Evolutionary conservation across 1,140 invertebrate genomes (phyloP).

Genomic region (Drosophila auraria): DNA sequence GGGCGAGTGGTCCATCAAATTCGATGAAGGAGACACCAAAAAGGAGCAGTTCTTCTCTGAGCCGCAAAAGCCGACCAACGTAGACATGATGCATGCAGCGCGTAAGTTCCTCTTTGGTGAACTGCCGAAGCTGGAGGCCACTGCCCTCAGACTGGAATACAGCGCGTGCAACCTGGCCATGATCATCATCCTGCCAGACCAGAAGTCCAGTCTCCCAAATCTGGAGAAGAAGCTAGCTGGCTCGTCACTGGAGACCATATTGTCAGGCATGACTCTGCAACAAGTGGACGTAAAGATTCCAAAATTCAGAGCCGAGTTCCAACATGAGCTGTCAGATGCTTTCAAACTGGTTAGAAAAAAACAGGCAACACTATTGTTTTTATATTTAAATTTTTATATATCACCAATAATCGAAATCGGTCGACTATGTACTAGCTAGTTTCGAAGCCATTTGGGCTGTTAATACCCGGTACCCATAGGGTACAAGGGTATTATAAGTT

Average conservation of each 20-base stretch:
- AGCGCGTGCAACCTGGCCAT: conserved; percentile 86
- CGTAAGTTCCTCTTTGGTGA: conserved; percentile 75
- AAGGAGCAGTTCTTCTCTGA: conserved; percentile 79
- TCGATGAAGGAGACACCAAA: conserved; percentile 77
- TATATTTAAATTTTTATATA: too few species aligned
- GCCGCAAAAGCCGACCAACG: conserved; percentile 58
- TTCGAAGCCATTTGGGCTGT: too few species aligned
- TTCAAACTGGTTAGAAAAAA: conserved; percentile 52
- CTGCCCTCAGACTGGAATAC: conserved; percentile 85
- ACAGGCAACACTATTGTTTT: too few species aligned
- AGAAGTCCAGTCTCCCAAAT: conserved; percentile 84
- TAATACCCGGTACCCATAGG: too few species aligned
- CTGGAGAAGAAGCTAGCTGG: conserved; percentile 86
- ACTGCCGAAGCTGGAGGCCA: conserved; percentile 67
- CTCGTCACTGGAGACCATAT: conserved; percentile 76
- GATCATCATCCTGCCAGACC: conserved; percentile 87
- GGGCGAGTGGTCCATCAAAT: conserved; percentile 86
- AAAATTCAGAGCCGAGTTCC: conserved; percentile 89
- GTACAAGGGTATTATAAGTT: too few species aligned
- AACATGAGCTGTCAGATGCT: conserved; percentile 87
- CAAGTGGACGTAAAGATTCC: conserved; percentile 87
- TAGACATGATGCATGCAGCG: conserved; percentile 85
- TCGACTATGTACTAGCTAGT: too few species aligned
- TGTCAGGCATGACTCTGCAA: conserved; percentile 22
- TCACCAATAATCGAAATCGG: too few species aligned